Conservation (phyloP, 2,888 invertebrate species). For the Hedya salicella region DNA sequence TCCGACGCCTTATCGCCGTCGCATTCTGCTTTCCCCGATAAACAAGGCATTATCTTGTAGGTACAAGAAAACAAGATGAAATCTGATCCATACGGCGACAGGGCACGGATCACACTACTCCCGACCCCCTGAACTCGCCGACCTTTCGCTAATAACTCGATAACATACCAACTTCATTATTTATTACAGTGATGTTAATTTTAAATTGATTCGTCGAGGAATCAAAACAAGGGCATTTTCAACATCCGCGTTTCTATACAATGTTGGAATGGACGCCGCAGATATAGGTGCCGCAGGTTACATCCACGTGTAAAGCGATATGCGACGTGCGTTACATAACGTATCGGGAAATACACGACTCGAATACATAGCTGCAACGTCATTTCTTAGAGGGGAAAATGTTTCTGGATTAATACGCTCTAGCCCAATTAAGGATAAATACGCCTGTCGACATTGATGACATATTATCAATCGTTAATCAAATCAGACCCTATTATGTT, state of each 20-base stretch:
- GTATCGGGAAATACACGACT: not conserved
- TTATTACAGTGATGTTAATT: constrained; percentile 15
- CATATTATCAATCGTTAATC: too few relatives aligned
- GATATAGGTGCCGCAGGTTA: constrained; percentile 20
- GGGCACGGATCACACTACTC: constrained; percentile 11
- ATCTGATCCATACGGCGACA: constrained; percentile 46
- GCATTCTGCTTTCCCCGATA: constrained; percentile 46
- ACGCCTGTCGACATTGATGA: too few relatives aligned
- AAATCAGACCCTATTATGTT: too few relatives aligned
- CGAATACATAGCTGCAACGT: not conserved
- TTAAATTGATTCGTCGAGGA: constrained; percentile 41
- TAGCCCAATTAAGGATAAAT: too few relatives aligned
- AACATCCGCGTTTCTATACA: constrained; percentile 29
- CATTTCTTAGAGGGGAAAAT: not conserved
- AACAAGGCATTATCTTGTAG: constrained; percentile 48
- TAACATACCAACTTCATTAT: constrained; percentile 21
- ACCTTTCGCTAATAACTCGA: constrained; percentile 28
- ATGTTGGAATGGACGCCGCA: constrained; percentile 4
- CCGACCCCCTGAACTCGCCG: not conserved
- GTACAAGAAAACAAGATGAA: constrained; percentile 51
- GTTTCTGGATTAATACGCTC: too few relatives aligned
- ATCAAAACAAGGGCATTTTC: constrained; percentile 31
- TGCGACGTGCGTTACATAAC: not conserved
- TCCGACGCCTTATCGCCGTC: constrained; percentile 3
- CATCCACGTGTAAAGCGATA: constrained; percentile 1